Base-by-base conservation (phyloP, 2,797 vertebrate genomes). In the Xerus rutilus region DNA sequence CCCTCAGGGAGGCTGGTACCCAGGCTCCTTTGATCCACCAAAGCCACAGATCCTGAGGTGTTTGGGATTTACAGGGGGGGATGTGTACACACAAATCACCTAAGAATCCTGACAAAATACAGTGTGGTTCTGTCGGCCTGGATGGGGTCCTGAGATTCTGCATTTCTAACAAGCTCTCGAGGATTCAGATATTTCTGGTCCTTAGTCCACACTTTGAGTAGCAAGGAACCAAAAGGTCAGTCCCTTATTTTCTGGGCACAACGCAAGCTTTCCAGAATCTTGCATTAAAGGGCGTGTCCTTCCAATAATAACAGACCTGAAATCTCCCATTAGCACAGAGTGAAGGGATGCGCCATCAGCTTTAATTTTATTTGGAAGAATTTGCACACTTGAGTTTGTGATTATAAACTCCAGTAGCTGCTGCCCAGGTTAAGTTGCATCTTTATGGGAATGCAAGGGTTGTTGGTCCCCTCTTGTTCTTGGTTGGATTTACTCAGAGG, bases 321-420 rank as follows among this genome's bases (percentile, higher is more conserved):
- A 77, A 81, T 87, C 76, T 93, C 83, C 72, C 72, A 64, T 73
- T 54, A 39, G 11, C 65, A 49, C 17, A 43, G 20, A 13, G 0
- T 21, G 52, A 76, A 78, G 72, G 52, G 43, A 35, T 17, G 52
- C 18, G 8, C 59, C 18, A 18, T 65, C 47, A 30, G 23, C 65
- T 89, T 84, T 57, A 43, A 64, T 76, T 88, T 72, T 54, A 65
- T 74, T 93, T 32, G 84, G 59, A 89, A 95, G 94, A 73, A 70
- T 54, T 79, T n/a, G 57, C 57, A 45, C 14, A 7, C 32, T 76
- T 84, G 88, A 39, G 15, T 62, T 92, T 88, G 54, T 52, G 77
- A 72, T 74, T 45, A 49, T 52, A 35, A 62, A 81, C 23, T 32
- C 57, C 59, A 45, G 54, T 15, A 87, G 78, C 43, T 43, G 18